Conservation (phyloP, 2,797 vertebrate genomes). For the Myripristis jacobus region DNA sequence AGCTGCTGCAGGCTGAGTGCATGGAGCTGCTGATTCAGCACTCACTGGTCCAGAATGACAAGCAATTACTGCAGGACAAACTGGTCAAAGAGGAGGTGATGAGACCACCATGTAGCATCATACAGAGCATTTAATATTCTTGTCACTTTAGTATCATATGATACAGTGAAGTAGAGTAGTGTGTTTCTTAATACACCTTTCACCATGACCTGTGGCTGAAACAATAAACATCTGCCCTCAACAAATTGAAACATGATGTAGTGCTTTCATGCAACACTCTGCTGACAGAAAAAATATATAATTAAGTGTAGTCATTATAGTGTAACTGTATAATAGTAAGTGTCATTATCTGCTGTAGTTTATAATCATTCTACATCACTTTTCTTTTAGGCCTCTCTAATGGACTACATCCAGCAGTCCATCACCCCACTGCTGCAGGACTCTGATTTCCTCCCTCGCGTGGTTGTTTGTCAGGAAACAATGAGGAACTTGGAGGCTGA, state of each 20-base stretch:
- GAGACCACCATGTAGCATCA: not conserved
- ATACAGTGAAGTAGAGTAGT: not conserved
- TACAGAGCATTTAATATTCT: not conserved
- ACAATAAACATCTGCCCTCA: not conserved
- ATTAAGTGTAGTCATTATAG: no score
- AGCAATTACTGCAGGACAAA: constrained; percentile 71
- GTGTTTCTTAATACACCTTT: no score
- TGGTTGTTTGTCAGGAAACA: constrained; percentile 55
- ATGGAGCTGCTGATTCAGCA: constrained; percentile 75
- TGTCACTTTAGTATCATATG: not conserved
- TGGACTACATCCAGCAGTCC: constrained; percentile 70
- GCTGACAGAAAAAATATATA: not conserved
- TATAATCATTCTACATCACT: not conserved
- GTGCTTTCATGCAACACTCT: not conserved
- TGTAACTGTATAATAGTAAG: not conserved
- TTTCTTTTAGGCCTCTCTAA: constrained; percentile 72
- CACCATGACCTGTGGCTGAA: no score
- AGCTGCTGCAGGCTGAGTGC: constrained; percentile 78
- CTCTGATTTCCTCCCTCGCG: constrained; percentile 50
- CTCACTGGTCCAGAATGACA: constrained; percentile 69
- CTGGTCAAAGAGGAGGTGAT: constrained; percentile 81
- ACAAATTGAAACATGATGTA: not conserved
- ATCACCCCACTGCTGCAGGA: constrained; percentile 64
- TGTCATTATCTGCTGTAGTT: not conserved
- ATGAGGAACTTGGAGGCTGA: constrained; percentile 63